These are phyloP conservation scores for Pyxicephalus adspersus DNA, from an alignment of 2,113 vertebrate genomes.

Conservation along the genomic window DNA sequence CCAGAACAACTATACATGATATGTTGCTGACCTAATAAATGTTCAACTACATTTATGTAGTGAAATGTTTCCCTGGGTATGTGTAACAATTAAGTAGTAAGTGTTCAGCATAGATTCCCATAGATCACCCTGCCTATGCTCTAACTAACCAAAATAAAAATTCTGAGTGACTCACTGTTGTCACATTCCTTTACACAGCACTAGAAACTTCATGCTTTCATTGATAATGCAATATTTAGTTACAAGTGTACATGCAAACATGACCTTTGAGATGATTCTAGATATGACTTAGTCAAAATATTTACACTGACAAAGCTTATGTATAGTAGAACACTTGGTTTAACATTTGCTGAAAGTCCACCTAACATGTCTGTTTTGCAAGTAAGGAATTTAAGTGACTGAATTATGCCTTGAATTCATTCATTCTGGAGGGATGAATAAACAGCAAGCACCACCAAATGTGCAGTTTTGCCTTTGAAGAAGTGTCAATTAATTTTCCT, in stretches of 20 bases:
- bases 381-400: slow-evolving; percentile 1
- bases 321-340: background rate
- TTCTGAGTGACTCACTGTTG: background rate
- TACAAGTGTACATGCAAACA: background rate
- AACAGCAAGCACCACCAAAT: too few relatives aligned
- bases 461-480: too few relatives aligned
- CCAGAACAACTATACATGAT: too few relatives aligned
- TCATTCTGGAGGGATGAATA: too few relatives aligned
- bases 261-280: background rate
- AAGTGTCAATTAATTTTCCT: too few relatives aligned
- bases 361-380: background rate
- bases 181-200: background rate
- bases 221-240: background rate
- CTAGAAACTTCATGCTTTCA: background rate
- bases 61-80: too few relatives aligned
- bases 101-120: too few relatives aligned
- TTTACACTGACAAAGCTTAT: background rate
- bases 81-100: too few relatives aligned
- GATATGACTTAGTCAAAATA: background rate
- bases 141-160: background rate
- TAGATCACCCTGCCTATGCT: too few relatives aligned
- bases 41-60: too few relatives aligned
- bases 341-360: background rate
- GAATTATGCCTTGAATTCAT: background rate
- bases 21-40: too few relatives aligned